Conservation (phyloP, 2,888 invertebrate species). For the Drosophila monieri region DNA sequence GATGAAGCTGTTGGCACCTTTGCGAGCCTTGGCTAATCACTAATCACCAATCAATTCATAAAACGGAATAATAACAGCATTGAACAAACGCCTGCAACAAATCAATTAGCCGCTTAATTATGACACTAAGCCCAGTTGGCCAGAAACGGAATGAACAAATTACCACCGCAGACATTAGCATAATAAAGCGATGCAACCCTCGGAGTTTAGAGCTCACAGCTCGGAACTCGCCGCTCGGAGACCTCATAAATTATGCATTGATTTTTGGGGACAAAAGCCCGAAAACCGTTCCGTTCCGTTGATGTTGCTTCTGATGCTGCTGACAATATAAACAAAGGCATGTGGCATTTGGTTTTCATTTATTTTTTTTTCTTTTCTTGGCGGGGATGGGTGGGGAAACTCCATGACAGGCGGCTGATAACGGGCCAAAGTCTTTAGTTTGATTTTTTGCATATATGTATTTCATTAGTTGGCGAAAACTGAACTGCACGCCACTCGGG, state of each 20-base stretch:
- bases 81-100: constrained; percentile 67
- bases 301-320: constrained; percentile 41
- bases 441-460: constrained; percentile 68
- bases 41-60: constrained; percentile 65
- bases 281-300: constrained; percentile 71
- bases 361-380: neutral
- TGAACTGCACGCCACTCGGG: constrained; percentile 63
- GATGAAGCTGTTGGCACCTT: constrained; percentile 72
- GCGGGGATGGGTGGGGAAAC: constrained; percentile 12
- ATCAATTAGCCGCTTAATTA: constrained; percentile 78
- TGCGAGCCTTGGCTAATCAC: constrained; percentile 54
- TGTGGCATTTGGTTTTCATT: constrained; percentile 5
- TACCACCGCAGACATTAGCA: constrained; percentile 66
- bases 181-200: constrained; percentile 75
- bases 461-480: constrained; percentile 74
- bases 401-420: constrained; percentile 53
- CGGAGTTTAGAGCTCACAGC: constrained; percentile 29
- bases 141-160: constrained; percentile 70
- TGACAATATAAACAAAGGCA: constrained; percentile 67
- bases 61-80: constrained; percentile 51
- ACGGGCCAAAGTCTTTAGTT: constrained; percentile 53
- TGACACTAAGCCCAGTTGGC: constrained; percentile 72
- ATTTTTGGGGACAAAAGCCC: constrained; percentile 42
- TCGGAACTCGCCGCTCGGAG: constrained; percentile 36
- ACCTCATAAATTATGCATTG: constrained; percentile 76